phyloP scores from a whole-genome alignment of 64 coral and sea anemone genomes.

The Stichodactyla mertensii region DNA sequence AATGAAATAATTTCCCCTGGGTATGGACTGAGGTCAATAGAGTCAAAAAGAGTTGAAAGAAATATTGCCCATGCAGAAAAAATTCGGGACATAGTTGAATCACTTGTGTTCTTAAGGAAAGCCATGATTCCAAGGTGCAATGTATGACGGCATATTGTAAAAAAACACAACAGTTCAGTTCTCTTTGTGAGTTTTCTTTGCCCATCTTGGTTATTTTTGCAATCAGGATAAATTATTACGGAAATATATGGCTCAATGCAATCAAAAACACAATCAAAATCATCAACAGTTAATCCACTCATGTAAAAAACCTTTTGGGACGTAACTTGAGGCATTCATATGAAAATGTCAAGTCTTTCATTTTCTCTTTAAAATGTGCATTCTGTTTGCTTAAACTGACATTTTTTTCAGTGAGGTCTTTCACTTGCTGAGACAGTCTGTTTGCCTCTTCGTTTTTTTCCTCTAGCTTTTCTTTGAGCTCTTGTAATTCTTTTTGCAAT shows the following conservation, averaged over 20 bases:
- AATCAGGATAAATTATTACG: constrained; percentile 51
- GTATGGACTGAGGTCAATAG: constrained; percentile 43
- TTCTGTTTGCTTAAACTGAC: neutral
- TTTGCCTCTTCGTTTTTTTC: constrained; percentile 7
- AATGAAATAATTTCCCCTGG: constrained; percentile 44
- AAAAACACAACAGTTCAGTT: constrained; percentile 52
- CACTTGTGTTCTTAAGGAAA: constrained; percentile 43
- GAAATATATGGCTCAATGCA: constrained; percentile 51
- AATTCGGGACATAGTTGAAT: constrained; percentile 54
- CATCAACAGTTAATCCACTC: constrained; percentile 37
- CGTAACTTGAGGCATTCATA: constrained; percentile 18
- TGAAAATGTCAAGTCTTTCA: constrained; percentile 33
- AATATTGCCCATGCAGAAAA: constrained; percentile 73
- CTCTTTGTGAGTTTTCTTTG: constrained; percentile 48
- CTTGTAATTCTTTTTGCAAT: constrained; percentile 10
- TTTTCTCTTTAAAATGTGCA: constrained; percentile 31
- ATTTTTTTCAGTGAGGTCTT: constrained; percentile 12
- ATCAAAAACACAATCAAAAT: constrained; percentile 64
- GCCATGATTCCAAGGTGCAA: constrained; percentile 44
- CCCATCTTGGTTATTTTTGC: constrained; percentile 20
- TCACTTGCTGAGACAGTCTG: neutral
- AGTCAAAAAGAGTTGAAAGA: constrained; percentile 59
- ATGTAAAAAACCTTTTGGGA: constrained; percentile 27
- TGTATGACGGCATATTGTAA: constrained; percentile 50
- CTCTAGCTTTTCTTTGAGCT: constrained; percentile 5